Evolutionary conservation across 1,140 invertebrate genomes (phyloP).

Genomic region (Helicoverpa armigera): DNA sequence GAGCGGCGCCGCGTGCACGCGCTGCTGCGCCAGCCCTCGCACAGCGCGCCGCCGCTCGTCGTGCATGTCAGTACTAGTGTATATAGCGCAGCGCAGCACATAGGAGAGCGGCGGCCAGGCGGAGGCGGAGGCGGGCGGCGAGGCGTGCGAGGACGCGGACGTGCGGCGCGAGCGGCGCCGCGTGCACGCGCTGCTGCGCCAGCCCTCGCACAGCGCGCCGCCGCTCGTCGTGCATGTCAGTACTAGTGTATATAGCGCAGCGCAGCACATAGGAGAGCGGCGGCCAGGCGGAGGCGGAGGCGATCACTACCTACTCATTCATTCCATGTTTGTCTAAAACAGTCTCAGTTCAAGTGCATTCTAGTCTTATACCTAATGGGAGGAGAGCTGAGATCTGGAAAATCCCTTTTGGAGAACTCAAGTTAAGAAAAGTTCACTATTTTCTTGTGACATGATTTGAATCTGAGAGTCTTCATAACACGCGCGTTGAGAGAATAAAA

Average conservation of each 20-base stretch:
- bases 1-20: conserved; percentile 89
- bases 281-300: conserved; percentile 69
- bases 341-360: too few species aligned
- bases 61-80: neutral
- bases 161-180: conserved; percentile 90
- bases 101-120: conserved; percentile 56
- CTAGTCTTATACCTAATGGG: too few species aligned
- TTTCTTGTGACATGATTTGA: too few species aligned
- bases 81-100: conserved; percentile 57
- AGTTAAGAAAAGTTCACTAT: too few species aligned
- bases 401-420: neutral
- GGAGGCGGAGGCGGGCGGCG: conserved; percentile 78
- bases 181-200: conserved; percentile 84
- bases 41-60: too few species aligned
- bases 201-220: conserved; percentile 47
- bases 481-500: too few species aligned
- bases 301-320: too few species aligned
- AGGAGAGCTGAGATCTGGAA: conserved; percentile 11
- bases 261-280: conserved; percentile 49
- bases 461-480: too few species aligned
- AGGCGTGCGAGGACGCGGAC: conserved; percentile 91
- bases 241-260: conserved; percentile 53
- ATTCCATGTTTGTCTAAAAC: too few species aligned
- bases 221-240: too few species aligned
- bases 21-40: conserved; percentile 72